Base-by-base conservation (phyloP, 2,888 invertebrate genomes). In the Archips xylosteana region DNA sequence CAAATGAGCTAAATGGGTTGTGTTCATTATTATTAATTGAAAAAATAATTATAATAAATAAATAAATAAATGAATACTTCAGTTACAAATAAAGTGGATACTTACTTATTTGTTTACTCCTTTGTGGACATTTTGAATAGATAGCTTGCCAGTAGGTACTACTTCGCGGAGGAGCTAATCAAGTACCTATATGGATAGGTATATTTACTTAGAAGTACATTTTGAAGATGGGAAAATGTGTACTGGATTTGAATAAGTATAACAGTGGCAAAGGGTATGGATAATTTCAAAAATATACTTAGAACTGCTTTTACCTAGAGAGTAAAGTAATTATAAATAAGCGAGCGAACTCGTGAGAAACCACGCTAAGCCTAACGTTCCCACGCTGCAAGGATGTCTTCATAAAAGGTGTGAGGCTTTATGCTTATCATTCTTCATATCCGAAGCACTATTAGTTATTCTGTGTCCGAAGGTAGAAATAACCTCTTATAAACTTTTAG, bases 371-470 rank as follows among this genome's bases (percentile, higher is more conserved):
- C 47, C 6, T 49, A 23, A 39, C 66, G 49, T 71, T 71, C 71
- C 60, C 71, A 71, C 71, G 71, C 2, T n/a, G 54, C 42, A 42
- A 63, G 62, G 71, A 71, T 39, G 59, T 63, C 59, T 49, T 65
- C 64, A 32, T 39, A 60, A 59, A 71, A 64, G 64, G 71, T 63
- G 54, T 45, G 57, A 71, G 49, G 36, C 39, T 49, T 1, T 70
- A 47, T 60, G 47, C 60, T 23, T 34, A 60, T 64, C 15, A n/a
- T 49, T 9, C 10, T 64, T 34, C 49, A 49, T 49, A 49, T n/a
- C 12, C 8, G 13, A 47, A 64, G 23, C 23, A 23, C 5, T 45
- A 2, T 45, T 12, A 45, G 12, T 45, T 23, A 23, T 23, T 23
- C 23, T 23, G 23, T 23, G 23, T 23, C 23, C 23, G 23, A 23